phyloP scores from a whole-genome alignment of 2,888 invertebrate species.

The Sisyra terminalis region DNA sequence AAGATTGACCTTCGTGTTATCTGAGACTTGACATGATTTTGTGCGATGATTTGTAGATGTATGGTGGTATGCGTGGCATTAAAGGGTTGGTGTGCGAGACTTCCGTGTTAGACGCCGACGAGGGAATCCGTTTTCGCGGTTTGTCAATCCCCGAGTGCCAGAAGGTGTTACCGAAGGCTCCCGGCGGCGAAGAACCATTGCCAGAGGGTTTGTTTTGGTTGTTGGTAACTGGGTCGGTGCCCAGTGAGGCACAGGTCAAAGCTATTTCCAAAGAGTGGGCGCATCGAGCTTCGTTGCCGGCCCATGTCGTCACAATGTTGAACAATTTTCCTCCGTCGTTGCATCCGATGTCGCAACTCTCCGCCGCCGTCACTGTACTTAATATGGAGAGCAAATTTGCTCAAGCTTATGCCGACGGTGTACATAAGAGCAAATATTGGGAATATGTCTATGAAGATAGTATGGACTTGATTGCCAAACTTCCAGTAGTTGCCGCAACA shows the following conservation, averaged over 20 bases:
- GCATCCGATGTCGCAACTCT: slow-evolving; percentile 92
- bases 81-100: slow-evolving; percentile 91
- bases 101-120: slow-evolving; percentile 85
- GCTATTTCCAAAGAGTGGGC: slow-evolving; percentile 73
- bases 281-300: slow-evolving; percentile 71
- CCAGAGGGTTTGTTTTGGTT: slow-evolving; percentile 95
- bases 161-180: slow-evolving; percentile 66
- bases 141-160: slow-evolving; percentile 88
- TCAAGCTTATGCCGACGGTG: slow-evolving; percentile 76
- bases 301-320: slow-evolving; percentile 84
- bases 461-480: slow-evolving; percentile 88
- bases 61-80: slow-evolving; percentile 94
- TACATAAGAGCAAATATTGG: slow-evolving; percentile 83
- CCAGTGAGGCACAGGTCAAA: slow-evolving; percentile 60
- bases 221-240: slow-evolving; percentile 75
- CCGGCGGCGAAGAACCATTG: slow-evolving; percentile 65
- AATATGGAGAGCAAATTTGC: slow-evolving; percentile 88
- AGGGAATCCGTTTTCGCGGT: slow-evolving; percentile 90
- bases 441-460: slow-evolving; percentile 84
- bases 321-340: slow-evolving; percentile 79
- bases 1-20: not conserved
- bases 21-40: not conserved
- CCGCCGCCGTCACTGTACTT: slow-evolving; percentile 77
- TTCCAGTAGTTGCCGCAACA: slow-evolving; percentile 85
- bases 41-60: slow-evolving; percentile 36